Percentiles rank a stretch among this genome's conserved stretches.
Conservation (phyloP, 2,888 invertebrate species). For the Amphiduros pacificus region DNA sequence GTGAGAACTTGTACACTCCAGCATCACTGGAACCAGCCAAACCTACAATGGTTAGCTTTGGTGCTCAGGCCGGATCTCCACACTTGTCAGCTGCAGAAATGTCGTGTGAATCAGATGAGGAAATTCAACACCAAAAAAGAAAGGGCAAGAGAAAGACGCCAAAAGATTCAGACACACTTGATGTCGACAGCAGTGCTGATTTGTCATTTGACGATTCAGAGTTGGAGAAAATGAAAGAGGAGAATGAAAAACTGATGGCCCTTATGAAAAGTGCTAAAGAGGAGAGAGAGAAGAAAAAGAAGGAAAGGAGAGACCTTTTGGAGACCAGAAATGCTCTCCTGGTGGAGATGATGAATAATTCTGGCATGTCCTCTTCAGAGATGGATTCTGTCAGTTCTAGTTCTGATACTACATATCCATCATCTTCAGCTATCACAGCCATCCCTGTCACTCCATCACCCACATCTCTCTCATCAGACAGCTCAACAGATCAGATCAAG, state of each 20-base stretch:
- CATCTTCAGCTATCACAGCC: no score
- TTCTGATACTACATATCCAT: no score
- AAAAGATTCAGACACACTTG: neutral
- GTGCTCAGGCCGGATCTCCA: neutral
- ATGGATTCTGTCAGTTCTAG: no score
- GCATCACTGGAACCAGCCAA: no score
- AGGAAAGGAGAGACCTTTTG: slow-evolving; percentile 6
- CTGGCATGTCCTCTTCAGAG: no score
- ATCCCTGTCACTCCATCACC: no score
- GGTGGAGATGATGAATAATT: no score
- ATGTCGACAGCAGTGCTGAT: neutral
- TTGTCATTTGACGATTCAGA: slow-evolving; percentile 15
- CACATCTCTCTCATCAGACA: no score
- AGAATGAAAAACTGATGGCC: slow-evolving; percentile 20
- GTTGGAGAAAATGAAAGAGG: slow-evolving; percentile 8
- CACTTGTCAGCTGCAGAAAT: neutral
- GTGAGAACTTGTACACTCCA: no score
- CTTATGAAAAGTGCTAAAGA: slow-evolving; percentile 17
- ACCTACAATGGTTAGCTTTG: neutral
- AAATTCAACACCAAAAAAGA: neutral
- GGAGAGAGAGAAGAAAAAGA: slow-evolving; percentile 5
- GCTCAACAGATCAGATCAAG: no score
- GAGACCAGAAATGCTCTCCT: no score
- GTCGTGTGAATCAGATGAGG: neutral
- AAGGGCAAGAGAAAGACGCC: neutral